Conservation (phyloP, 64 coral and sea anemone species). For the Montipora sp. region DNA sequence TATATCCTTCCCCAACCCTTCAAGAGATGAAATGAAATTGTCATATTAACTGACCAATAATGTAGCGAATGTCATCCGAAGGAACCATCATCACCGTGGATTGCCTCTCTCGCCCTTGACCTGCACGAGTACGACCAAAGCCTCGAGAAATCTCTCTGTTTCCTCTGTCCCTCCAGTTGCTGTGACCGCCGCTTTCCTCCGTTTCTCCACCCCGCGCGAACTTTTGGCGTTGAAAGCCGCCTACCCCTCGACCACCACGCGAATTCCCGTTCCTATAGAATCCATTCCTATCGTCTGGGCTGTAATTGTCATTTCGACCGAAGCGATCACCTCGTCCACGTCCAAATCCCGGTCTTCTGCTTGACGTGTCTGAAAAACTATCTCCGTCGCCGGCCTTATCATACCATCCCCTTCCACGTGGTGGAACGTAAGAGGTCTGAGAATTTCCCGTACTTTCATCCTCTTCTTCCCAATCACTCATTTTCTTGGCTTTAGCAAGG, state of each 20-base stretch:
- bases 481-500: background rate
- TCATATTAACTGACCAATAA: slow-evolving; percentile 3
- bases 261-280: background rate
- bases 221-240: background rate
- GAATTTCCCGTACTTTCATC: background rate
- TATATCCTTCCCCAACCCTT: no score
- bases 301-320: slow-evolving; percentile 11
- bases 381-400: background rate
- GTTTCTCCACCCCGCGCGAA: background rate
- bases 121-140: slow-evolving; percentile 15
- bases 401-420: slow-evolving; percentile 4
- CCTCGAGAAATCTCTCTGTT: background rate
- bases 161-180: slow-evolving; percentile 5
- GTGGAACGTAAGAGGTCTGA: background rate
- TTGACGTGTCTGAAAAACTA: background rate
- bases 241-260: background rate
- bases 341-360: slow-evolving; percentile 44
- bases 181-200: background rate
- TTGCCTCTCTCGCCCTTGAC: slow-evolving; percentile 18
- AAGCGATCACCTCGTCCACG: slow-evolving; percentile 24
- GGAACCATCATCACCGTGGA: slow-evolving; percentile 33
- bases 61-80: slow-evolving; percentile 21
- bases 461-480: slow-evolving; percentile 70
- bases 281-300: slow-evolving; percentile 9
- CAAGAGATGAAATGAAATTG: no score